Base-by-base conservation (phyloP, 2,888 invertebrate species). In the Diadromus collaris region DNA sequence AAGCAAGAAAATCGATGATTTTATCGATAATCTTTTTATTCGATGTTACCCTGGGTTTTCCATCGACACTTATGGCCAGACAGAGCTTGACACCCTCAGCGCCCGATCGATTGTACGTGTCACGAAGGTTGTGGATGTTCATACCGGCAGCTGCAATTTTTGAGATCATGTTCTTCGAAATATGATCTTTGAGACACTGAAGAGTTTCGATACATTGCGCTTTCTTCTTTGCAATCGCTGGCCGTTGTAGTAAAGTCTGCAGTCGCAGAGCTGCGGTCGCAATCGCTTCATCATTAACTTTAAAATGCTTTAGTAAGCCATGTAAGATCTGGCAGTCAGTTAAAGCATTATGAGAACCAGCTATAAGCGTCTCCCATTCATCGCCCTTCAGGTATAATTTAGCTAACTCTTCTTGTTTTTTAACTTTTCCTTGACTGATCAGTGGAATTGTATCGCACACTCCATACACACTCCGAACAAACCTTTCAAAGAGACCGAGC, bases 381-480 rank as follows among this genome's bases (percentile, higher is more conserved):
- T 29, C 58, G n/a, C 58, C 58, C n/a, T 58, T 58, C n/a, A 58
- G n/a, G n/a, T 58, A 58, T 32, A 32, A 29, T 58, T 32, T 27
- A 13, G 58, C 58, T 29, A 58, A 19, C n/a, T 32, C 29, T 58
- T 58, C 58, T 19, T 58, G 32, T 58, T 58, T 58, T 32, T 58
- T 58, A 6, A 58, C 19, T 32, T 58, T 58, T 6, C 58, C 58
- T 58, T 58, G 58, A 13, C 58, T n/a, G 58, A 58, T 58, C 5
- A 58, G 58, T 16, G 32, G 58, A 58, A 58, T 58, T 19, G 58
- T 58, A 58, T 58, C 58, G 32, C 58, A 58, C n/a, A 58, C 58
- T n/a, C 34, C 58, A 7, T 58, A 16, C 27, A 58, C 58, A n/a
- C 29, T 27, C n/a, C n/a, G 5, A 1, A 16, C 16, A 29, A 58